These are phyloP conservation scores for Rattus norvegicus DNA, from an alignment of 2,113 vertebrate species.

Conservation along the genomic window DNA sequence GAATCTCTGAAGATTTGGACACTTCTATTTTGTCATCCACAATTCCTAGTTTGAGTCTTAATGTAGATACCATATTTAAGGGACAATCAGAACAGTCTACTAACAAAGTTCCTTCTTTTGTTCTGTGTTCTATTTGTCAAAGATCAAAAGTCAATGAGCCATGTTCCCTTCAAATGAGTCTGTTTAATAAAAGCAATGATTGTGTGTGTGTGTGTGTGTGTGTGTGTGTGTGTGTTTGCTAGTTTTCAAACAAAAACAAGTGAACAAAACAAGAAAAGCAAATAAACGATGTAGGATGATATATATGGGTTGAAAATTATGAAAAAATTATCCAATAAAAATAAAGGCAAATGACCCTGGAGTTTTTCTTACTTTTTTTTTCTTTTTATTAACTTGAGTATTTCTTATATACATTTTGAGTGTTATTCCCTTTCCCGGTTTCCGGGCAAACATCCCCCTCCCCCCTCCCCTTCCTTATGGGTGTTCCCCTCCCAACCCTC, in stretches of 20 bases:
- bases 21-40: background rate
- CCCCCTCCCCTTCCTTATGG: too few relatives aligned
- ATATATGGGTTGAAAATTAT: background rate
- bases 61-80: background rate
- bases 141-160: background rate
- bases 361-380: background rate
- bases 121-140: background rate
- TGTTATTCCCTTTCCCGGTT: too few relatives aligned
- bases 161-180: background rate
- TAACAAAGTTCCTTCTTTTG: background rate
- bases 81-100: background rate
- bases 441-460: too few relatives aligned
- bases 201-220: background rate
- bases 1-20: background rate
- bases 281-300: background rate
- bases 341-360: background rate
- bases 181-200: background rate
- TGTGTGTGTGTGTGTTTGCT: background rate
- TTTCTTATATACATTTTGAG: too few relatives aligned
- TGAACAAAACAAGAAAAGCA: conserved; percentile 1
- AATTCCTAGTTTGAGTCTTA: background rate
- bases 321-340: background rate
- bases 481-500: too few relatives aligned
- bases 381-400: too few relatives aligned
- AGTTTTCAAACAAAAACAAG: background rate